phyloP scores from a whole-genome alignment of 2,797 vertebrate genomes.

The Benthosema pterotum region DNA sequence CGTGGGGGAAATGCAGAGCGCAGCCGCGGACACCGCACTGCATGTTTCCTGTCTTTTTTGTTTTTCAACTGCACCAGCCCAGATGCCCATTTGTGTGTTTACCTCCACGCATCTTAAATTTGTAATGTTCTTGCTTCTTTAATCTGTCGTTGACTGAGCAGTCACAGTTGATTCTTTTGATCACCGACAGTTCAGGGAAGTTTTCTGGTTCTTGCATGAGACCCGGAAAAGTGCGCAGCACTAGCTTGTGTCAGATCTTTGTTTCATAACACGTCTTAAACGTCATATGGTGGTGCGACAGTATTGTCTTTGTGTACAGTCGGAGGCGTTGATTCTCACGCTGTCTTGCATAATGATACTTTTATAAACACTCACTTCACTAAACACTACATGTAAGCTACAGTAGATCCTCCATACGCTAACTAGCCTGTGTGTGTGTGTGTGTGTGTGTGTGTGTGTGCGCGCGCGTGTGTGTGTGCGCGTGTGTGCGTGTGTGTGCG shows the following conservation, averaged over 20 bases:
- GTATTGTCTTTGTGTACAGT: conserved; percentile 1
- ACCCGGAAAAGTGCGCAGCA: conserved; percentile 19
- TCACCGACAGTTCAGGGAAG: conserved; percentile 29
- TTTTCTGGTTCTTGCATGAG: conserved; percentile 41
- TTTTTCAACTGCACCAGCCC: conserved; percentile 16
- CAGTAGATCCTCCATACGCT: conserved; percentile 16
- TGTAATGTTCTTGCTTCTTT: neutral
- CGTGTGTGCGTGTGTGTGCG: too few species aligned
- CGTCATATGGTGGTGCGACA: neutral
- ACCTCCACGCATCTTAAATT: neutral
- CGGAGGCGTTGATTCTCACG: conserved; percentile 7
- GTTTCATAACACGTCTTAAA: conserved; percentile 21
- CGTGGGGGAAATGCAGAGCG: conserved; percentile 3
- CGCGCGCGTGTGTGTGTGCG: neutral
- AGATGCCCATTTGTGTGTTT: too few species aligned
- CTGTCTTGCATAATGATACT: conserved; percentile 2
- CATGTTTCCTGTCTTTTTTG: conserved; percentile 16
- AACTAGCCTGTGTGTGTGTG: conserved; percentile 1
- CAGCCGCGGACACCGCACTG: conserved; percentile 9
- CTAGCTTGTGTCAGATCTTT: conserved; percentile 7
- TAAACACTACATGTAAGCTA: neutral
- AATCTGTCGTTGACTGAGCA: conserved; percentile 14
- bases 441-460: neutral
- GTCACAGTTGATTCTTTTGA: conserved; percentile 24
- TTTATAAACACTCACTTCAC: conserved; percentile 9